Conservation (phyloP, 2,888 invertebrate species). For the Phengaris alcon region DNA sequence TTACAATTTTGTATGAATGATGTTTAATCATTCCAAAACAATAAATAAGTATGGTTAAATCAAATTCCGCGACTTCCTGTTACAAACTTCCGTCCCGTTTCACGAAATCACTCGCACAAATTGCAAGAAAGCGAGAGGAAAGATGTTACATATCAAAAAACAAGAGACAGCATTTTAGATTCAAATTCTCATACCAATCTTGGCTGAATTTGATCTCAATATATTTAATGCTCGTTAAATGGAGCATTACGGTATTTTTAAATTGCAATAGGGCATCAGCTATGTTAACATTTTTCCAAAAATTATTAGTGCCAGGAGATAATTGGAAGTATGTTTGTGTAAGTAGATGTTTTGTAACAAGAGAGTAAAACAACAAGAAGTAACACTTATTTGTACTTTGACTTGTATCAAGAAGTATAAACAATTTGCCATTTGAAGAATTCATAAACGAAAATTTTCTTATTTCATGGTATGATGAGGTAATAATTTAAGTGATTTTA, state of each 20-base stretch:
- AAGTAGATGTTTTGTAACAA: background rate
- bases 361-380: no score
- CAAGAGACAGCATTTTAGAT: background rate
- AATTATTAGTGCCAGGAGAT: background rate
- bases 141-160: background rate
- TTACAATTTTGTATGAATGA: background rate
- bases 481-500: background rate
- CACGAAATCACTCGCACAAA: no score
- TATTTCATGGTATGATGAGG: background rate
- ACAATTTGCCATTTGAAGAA: background rate
- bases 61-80: no score
- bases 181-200: background rate
- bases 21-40: conserved; percentile 1
- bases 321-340: background rate
- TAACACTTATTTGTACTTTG: no score
- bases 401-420: background rate
- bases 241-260: background rate
- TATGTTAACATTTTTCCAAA: background rate
- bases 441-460: background rate
- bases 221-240: no score
- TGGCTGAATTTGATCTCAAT: conserved; percentile 7
- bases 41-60: background rate
- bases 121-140: no score
- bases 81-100: no score
- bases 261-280: background rate